Base-by-base conservation (phyloP, 1,140 invertebrate species). In the Philotrypesis tridentata region DNA sequence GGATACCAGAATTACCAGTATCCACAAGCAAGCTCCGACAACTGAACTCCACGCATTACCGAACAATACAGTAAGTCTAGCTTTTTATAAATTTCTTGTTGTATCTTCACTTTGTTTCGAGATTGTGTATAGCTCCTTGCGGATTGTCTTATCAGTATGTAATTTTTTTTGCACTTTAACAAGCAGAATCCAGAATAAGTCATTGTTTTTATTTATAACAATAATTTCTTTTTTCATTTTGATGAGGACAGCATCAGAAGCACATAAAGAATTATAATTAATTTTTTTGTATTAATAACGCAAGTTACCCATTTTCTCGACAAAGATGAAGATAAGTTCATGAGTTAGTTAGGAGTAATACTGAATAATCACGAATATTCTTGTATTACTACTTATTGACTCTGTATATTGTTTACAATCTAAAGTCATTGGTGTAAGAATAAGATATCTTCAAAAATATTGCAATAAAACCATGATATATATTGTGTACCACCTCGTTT, bases 1-100 rank as follows among this genome's bases (percentile, higher is more conserved):
- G 89, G 88, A 29, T 92, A 92, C 85, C 91, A 92, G 84, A 92
- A 92, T 83, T 92, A 92, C 79, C 87, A 90, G 17, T 92, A 91
- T 71, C 88, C 91, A 75, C 91, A 92, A 75, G 84, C 89, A 43
- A 91, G 86, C 80, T 88, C 91, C 78, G 90, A 91, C 79, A 92
- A 91, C 82, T 92, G 88, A 91, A 76, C 14, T 55, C 63, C 25
- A 12, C 14, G 21, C 55, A 48, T 84, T 29, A 65, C 80, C 82
- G 76, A 86, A 84, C 70, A 76, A 77, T 73, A 48, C 65, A 90
- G 89, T 91, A 86, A 88, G 85, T 88, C 4, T 70, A 25, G 14
- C 23, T 71, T 60, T 86, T 84, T 72, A 74, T 68, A 73, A 40
- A 74, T 78, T 40, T 33, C 37, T 23, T 76, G 29, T 40, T 17